Evolutionary conservation across 2,797 vertebrate genomes (phyloP), one percentile per base, ranked within the genome.

Genomic region (Aotus griseimembra): DNA sequence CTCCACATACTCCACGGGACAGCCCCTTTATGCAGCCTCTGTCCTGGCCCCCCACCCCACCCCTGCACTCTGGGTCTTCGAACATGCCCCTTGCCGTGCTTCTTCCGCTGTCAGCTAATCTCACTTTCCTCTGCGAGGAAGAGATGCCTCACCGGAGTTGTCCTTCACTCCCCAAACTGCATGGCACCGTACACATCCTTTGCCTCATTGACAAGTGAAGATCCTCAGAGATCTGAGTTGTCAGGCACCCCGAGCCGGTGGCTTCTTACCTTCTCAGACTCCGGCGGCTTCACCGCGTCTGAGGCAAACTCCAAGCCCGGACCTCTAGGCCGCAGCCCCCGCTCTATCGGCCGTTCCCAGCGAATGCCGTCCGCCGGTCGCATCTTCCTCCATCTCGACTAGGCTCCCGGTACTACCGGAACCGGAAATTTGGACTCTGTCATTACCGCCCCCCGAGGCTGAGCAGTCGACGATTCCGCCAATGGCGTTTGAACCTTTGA

Each of bases 301-400:
- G 93, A 82, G 89, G 92, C n/a, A 80, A 90, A 64, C 90, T 72
- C 77, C 97, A 57, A 36, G 61, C 46, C 70, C 20, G 36, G 79
- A 57, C 36, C 48, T 85, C 91, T 97, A 98, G 75, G 95, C 84
- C 17, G 88, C 96, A 80, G 88, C 50, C 52, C 79, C 92, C 39
- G 39, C 85, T 57, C 72, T 39, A 55, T 13, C 75, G 55, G 83
- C 92, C 46, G 22, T 41, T 55, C 90, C 90, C 72, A 77, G 91
- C 8, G 57, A 77, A 52, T n/a, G 73, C 48, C 6, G 4, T 46
- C 72, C 17, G 73, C 91, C 28, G 88, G 61, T 58, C 5, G 87
- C 98, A 98, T 98, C 95, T 97, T 97, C 96, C 96, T 96, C 97
- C 97, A 98, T 98, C 95, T 94, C 96, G 82, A 82, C 92, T 76